A percentile compares a stretch with the other conserved stretches of the same genome.
These are phyloP conservation scores for Copsychus sechellarum DNA, from an alignment of 2,113 vertebrate genomes.

Conservation along the genomic window DNA sequence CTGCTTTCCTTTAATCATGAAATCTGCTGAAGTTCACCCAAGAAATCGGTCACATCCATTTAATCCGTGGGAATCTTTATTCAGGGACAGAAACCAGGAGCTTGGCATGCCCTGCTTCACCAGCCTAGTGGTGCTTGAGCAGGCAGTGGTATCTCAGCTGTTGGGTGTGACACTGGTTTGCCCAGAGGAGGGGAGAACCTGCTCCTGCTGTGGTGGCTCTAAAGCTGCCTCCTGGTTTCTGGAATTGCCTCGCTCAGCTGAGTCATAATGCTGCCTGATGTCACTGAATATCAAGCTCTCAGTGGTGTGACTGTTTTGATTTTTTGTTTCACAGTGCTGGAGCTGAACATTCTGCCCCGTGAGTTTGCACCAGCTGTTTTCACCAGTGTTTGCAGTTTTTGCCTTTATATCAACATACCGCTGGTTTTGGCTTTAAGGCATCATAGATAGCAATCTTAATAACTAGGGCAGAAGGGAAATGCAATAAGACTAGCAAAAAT, in stretches of 20 bases:
- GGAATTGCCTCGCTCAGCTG: neutral
- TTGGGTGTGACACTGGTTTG: neutral
- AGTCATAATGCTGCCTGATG: rapidly evolving
- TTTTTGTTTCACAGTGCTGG: neutral
- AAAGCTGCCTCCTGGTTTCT: neutral
- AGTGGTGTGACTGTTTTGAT: neutral
- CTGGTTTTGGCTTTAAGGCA: neutral
- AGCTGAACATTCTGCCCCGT: neutral
- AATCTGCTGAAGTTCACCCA: neutral
- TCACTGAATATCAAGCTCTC: neutral
- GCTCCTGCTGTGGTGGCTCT: neutral
- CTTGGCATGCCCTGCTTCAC: rapidly evolving
- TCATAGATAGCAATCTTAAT: neutral
- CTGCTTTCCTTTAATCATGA: neutral
- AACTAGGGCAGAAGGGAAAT: neutral
- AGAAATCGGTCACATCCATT: neutral
- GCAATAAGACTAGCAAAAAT: neutral
- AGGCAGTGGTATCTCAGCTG: rapidly evolving
- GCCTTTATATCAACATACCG: too few relatives aligned
- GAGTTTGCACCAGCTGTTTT: neutral
- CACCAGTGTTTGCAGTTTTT: neutral
- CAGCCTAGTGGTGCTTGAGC: neutral
- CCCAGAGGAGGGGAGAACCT: neutral
- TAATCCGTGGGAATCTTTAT: neutral
- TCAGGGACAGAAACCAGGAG: neutral